Evolutionary conservation across 2,797 vertebrate species (phyloP), one percentile per base, ranked within the genome.

Genomic region (Cyclura pinguis): DNA sequence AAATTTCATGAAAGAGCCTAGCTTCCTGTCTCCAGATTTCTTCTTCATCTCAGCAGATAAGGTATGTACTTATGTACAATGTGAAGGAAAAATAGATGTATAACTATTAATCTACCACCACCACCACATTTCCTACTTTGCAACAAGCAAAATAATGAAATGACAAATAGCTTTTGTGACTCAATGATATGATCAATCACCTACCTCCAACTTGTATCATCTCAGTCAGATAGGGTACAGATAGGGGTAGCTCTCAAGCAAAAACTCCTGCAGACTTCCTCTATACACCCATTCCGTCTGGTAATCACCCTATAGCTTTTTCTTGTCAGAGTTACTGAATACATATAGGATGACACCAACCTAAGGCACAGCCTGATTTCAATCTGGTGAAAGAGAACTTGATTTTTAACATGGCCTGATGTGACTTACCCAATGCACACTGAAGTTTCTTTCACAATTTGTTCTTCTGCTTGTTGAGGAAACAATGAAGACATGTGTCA

Each of bases 401-500:
- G 7, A 9, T 59, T 85, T 86, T 42, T n/a, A 42, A 20, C 55
- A 42, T 16, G 50, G 24, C 6, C n/a, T 80, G 67, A 69, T 81
- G n/a, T 80, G 77, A n/a, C 64, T 55, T 85, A 72, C 90, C 57
- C 91, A 3, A 38, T 69, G 87, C 47, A 2, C 89, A 42, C 7
- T 85, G 52, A 8, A 67, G 47, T 59, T 50, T 74, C 32, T 88
- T 32, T 84, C 35, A 91, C 81, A 38, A 6, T 74, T 57, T 93
- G 22, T 81, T 69, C 74, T 13, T 1, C 84, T 92, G 83, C 32
- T n/a, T 74, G 1, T 29, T 27, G 64, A 69, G 8, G 0, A 74
- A 80, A 82, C 86, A 88, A 50, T 77, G 6, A 6, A 85, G 89
- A 89, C 85, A 4, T 4, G 86, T 14, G 87, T 83, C 87, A 89